phyloP scores from a whole-genome alignment of 2,797 vertebrate species.

The Choloepus didactylus region DNA sequence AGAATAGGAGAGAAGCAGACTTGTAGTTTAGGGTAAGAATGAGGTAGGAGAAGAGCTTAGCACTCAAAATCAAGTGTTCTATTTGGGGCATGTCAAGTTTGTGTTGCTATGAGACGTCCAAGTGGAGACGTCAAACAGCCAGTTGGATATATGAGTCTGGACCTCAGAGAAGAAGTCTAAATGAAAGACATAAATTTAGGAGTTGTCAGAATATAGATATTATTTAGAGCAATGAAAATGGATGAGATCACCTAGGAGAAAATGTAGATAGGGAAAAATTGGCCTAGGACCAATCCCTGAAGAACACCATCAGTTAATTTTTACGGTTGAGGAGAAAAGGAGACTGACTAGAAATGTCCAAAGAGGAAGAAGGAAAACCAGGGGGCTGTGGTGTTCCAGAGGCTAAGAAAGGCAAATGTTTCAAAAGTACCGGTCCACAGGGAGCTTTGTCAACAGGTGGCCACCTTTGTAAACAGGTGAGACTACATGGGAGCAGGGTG shows the following conservation, averaged over 20 bases:
- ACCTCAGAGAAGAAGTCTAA: constrained; percentile 24
- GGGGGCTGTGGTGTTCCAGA: background rate
- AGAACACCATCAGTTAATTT: background rate
- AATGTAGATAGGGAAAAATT: background rate
- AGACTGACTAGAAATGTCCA: background rate
- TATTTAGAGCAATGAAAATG: constrained; percentile 55
- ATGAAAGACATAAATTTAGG: constrained; percentile 5
- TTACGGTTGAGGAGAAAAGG: background rate
- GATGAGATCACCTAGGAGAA: constrained; percentile 1
- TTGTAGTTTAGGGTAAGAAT: background rate
- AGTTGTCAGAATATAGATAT: background rate
- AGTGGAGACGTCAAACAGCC: background rate
- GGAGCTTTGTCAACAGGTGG: background rate
- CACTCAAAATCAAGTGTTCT: background rate
- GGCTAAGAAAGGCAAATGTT: no score
- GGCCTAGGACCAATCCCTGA: background rate
- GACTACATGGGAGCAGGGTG: background rate
- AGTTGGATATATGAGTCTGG: background rate
- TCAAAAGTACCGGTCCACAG: background rate
- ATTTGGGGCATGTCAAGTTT: background rate
- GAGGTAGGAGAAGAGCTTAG: background rate
- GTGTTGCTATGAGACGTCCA: background rate
- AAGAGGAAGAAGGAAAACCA: background rate
- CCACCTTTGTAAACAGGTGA: background rate
- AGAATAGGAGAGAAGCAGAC: background rate